phyloP scores from a whole-genome alignment of 2,888 invertebrate species.

The Steinernema hermaphroditum region DNA sequence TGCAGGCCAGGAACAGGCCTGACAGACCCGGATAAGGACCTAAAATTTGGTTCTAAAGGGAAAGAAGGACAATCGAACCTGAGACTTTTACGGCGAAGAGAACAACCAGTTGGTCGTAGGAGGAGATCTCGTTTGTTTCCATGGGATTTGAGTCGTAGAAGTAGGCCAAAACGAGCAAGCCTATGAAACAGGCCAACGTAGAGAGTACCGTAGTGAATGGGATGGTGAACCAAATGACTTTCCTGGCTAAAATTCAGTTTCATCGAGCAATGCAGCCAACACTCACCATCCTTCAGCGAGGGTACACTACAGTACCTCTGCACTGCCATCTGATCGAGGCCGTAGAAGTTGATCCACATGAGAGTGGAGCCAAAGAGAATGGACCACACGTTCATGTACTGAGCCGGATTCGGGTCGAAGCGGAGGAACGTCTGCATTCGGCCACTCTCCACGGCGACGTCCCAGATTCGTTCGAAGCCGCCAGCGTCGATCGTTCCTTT shows the following conservation, averaged over 20 bases:
- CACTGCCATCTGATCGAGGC: constrained; percentile 23
- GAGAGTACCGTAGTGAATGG: constrained; percentile 39
- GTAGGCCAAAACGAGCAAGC: constrained; percentile 16
- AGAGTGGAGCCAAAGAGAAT: not conserved
- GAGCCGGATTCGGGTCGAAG: constrained; percentile 12
- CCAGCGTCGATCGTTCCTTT: constrained; percentile 28
- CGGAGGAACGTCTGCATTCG: not conserved
- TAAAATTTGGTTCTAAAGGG: not conserved
- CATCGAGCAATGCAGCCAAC: not conserved
- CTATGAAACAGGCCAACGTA: constrained; percentile 30
- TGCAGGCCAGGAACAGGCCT: constrained; percentile 23
- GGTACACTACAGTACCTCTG: constrained; percentile 18
- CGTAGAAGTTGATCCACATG: constrained; percentile 18
- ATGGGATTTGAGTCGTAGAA: constrained; percentile 9
- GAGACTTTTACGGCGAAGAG: constrained; percentile 27
- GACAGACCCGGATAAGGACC: constrained; percentile 12
- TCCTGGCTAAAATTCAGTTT: not conserved
- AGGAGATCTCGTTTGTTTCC: constrained; percentile 2
- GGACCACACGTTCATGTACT: constrained; percentile 25
- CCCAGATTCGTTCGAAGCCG: constrained; percentile 2
- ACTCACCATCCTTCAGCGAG: constrained; percentile 2
- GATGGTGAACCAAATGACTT: constrained; percentile 47
- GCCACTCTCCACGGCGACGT: constrained; percentile 16
- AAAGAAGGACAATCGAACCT: constrained; percentile 5
- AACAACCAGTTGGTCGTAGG: constrained; percentile 12